Percentiles rank a stretch among this genome's conserved stretches.
These are phyloP conservation scores for Homarus americanus DNA, from an alignment of 1,140 invertebrate species.

Conservation along the genomic window DNA sequence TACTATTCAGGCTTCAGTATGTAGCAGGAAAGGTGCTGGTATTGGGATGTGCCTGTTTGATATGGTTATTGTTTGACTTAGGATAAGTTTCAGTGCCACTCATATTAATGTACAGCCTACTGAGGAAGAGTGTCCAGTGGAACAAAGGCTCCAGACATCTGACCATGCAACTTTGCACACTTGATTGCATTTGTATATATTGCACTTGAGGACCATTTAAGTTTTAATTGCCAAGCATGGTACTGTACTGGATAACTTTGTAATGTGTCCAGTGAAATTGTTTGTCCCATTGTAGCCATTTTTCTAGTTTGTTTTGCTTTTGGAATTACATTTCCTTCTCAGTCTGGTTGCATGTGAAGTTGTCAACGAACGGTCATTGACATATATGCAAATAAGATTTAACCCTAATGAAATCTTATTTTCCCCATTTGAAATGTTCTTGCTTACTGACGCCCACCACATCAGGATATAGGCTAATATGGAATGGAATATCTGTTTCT, in stretches of 20 bases:
- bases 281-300: constrained; percentile 35
- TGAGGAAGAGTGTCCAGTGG: neutral
- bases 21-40: neutral
- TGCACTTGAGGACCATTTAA: constrained; percentile 29
- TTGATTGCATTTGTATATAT: constrained; percentile 48
- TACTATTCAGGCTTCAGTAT: neutral
- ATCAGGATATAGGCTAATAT: constrained; percentile 8
- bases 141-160: constrained; percentile 23
- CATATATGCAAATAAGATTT: constrained; percentile 24
- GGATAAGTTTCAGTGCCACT: constrained; percentile 17
- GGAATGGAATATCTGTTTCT: constrained; percentile 33
- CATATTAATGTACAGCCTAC: constrained; percentile 10
- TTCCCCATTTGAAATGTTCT: neutral
- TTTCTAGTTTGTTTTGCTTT: constrained; percentile 41
- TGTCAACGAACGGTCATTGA: neutral
- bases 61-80: constrained; percentile 13
- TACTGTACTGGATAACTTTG: constrained; percentile 35
- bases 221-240: constrained; percentile 35
- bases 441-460: neutral
- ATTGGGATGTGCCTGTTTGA: constrained; percentile 9
- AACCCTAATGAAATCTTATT: constrained; percentile 6
- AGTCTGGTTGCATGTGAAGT: constrained; percentile 15
- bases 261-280: neutral
- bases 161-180: constrained; percentile 5
- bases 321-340: constrained; percentile 13